Evolutionary conservation across 2,113 vertebrate genomes (phyloP).

Genomic region (Anser cygnoides): DNA sequence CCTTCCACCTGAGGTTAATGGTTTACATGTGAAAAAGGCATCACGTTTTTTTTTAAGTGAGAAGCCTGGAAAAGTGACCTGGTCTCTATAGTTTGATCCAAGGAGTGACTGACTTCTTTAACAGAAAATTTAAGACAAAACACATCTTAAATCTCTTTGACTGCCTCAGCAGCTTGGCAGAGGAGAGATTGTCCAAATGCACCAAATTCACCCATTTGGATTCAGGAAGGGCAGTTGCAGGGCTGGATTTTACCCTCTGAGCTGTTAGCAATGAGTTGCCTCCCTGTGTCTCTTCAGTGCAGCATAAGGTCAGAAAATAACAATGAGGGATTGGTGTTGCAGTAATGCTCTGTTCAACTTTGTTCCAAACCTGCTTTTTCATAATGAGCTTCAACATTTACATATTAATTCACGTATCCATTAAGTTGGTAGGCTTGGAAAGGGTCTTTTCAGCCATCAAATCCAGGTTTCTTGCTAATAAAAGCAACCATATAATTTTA

Average conservation of each 20-base stretch:
- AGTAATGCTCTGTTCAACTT: fast-evolving
- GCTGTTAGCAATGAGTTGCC: neutral
- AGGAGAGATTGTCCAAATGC: fast-evolving
- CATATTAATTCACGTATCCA: fast-evolving
- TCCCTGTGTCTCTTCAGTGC: neutral
- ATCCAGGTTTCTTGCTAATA: neutral
- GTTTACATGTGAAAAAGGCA: fast-evolving
- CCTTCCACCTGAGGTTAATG: neutral
- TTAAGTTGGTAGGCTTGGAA: neutral
- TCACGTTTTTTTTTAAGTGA: neutral
- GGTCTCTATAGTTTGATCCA: fast-evolving
- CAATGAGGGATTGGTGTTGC: fast-evolving
- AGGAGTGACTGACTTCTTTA: neutral
- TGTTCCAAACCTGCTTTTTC: neutral
- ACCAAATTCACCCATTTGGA: fast-evolving
- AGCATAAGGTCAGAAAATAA: fast-evolving
- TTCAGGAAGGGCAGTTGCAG: neutral
- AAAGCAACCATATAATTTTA: neutral
- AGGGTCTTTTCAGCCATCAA: neutral
- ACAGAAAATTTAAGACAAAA: neutral
- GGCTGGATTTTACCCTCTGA: neutral
- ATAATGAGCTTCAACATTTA: fast-evolving
- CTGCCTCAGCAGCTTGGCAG: neutral
- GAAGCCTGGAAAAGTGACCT: neutral
- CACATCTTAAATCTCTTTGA: neutral